Percentiles rank a stretch among this genome's conserved stretches.
Conservation (phyloP, 2,888 invertebrate genomes). For the Melinaea menophilus region DNA sequence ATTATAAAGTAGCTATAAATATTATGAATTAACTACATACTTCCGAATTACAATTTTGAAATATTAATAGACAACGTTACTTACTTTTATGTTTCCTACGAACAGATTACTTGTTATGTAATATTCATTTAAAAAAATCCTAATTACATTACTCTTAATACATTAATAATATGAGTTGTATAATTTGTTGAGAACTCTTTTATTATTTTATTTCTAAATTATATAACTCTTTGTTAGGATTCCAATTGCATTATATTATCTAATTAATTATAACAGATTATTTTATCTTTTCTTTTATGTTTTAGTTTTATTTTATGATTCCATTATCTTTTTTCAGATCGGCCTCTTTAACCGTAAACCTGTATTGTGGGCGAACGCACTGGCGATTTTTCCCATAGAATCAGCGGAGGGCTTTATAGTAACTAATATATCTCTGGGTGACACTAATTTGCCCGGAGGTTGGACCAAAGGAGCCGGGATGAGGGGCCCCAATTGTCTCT, state of each 20-base stretch:
- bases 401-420: conserved; percentile 65
- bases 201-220: no score
- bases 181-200: no score
- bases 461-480: conserved; percentile 72
- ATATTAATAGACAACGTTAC: no score
- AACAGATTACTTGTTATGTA: no score
- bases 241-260: no score
- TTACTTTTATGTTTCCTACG: no score
- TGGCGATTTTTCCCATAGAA: conserved; percentile 51
- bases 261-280: no score
- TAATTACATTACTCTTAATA: no score
- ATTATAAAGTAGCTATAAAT: conserved; percentile 12
- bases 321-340: conserved; percentile 49
- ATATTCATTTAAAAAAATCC: no score
- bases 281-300: no score
- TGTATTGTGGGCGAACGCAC: conserved; percentile 59
- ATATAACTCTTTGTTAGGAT: no score
- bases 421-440: conserved; percentile 76
- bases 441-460: conserved; percentile 76
- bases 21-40: not conserved
- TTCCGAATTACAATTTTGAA: not conserved
- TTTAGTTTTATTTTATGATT: not conserved
- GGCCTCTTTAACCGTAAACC: conserved; percentile 62
- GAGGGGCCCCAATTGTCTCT: conserved; percentile 77
- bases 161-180: no score